A percentile compares a stretch with the other conserved stretches of the same genome.
Conservation (phyloP, 2,797 vertebrate species). For the Sciaenops ocellatus region DNA sequence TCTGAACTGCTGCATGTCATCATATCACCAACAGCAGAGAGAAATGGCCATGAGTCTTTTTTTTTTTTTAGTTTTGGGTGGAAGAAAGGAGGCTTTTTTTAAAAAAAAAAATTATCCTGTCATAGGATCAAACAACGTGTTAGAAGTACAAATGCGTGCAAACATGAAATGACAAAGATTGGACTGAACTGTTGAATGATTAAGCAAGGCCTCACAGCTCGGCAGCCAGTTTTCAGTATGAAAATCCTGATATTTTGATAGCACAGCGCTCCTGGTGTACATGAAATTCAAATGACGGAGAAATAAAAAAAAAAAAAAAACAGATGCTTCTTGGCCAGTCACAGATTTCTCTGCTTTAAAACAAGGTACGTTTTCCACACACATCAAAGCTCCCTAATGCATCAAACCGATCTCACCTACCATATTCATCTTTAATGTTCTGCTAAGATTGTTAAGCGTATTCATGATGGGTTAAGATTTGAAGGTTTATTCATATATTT, state of each 20-base stretch:
- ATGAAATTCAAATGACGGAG: conserved; percentile 74
- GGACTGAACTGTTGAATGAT: conserved; percentile 72
- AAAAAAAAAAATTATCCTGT: no score
- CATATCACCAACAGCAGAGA: conserved; percentile 49
- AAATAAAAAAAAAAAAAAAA: conserved; percentile 41
- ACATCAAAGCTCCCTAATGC: conserved; percentile 35
- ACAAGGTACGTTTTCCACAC: conserved; percentile 40
- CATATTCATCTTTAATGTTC: conserved; percentile 59
- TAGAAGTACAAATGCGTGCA: conserved; percentile 51
- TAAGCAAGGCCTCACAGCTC: conserved; percentile 73
- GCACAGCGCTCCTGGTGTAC: conserved; percentile 48
- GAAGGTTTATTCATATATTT: conserved; percentile 76
- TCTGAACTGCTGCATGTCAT: conserved; percentile 22
- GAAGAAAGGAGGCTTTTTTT: conserved; percentile 41
- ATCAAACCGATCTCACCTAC: conserved; percentile 46
- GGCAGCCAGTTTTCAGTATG: conserved; percentile 43
- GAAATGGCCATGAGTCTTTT: conserved; percentile 62
- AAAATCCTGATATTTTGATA: conserved; percentile 58
- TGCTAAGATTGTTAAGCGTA: conserved; percentile 50
- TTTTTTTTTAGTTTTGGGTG: conserved; percentile 8
- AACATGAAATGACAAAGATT: conserved; percentile 72
- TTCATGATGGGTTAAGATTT: conserved; percentile 67
- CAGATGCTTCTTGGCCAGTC: conserved; percentile 4
- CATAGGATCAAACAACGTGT: conserved; percentile 71
- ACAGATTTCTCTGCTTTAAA: conserved; percentile 44